Evolutionary conservation across 2,797 vertebrate genomes (phyloP).

Genomic region (Micropoecilia bifurca): DNA sequence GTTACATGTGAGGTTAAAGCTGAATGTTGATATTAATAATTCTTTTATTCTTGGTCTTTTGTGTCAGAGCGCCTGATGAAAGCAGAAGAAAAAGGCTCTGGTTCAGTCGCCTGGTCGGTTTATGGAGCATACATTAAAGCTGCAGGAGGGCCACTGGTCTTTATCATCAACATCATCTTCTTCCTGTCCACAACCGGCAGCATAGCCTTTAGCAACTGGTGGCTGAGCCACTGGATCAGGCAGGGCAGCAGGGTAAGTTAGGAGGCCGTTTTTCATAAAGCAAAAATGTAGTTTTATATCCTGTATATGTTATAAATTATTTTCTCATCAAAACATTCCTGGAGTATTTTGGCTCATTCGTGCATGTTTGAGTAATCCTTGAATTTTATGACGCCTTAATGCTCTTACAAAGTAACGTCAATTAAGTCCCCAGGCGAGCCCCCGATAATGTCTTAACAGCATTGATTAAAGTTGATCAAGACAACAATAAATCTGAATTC

Average conservation of each 20-base stretch:
- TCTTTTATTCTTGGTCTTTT: not conserved
- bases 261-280: not conserved
- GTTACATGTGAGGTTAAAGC: not conserved
- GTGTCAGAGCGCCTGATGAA: constrained; percentile 81
- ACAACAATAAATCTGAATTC: too few species aligned
- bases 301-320: not conserved
- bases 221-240: constrained; percentile 88
- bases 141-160: constrained; percentile 81
- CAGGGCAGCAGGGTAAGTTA: constrained; percentile 87
- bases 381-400: not conserved
- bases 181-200: constrained; percentile 86
- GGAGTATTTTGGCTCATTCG: not conserved
- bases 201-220: constrained; percentile 87
- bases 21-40: constrained; percentile 7
- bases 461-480: too few species aligned
- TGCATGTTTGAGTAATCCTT: not conserved
- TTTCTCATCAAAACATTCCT: not conserved
- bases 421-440: not conserved
- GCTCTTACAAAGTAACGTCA: not conserved
- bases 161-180: constrained; percentile 81
- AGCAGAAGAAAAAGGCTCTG: constrained; percentile 83
- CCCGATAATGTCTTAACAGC: too few species aligned
- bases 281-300: not conserved
- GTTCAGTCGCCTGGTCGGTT: constrained; percentile 80
- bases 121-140: constrained; percentile 85